Conservation (phyloP, 1,140 invertebrate species). For the Leucophenga varia region DNA sequence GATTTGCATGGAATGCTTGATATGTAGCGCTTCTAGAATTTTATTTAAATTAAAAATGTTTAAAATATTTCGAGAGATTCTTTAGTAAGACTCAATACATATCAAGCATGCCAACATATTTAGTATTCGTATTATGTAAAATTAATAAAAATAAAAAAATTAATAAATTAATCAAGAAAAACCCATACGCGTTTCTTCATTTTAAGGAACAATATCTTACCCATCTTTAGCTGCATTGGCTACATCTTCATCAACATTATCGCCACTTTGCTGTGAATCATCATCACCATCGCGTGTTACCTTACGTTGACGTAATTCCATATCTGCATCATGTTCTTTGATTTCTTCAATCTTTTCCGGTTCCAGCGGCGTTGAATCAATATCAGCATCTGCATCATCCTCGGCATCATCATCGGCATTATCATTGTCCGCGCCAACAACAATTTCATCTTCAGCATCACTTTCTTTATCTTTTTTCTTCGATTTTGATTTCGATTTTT, state of each 20-base stretch:
- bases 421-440: slow-evolving; percentile 37
- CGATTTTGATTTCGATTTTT: slow-evolving; percentile 63
- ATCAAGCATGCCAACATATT: no score
- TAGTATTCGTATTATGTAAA: no score
- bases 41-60: no score
- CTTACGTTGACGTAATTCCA: slow-evolving; percentile 40
- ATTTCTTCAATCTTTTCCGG: slow-evolving; percentile 52
- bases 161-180: slow-evolving; percentile 17
- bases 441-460: slow-evolving; percentile 60
- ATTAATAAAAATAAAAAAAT: slow-evolving; percentile 21
- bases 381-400: slow-evolving; percentile 31
- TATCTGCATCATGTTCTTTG: slow-evolving; percentile 50
- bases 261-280: slow-evolving; percentile 20
- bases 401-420: slow-evolving; percentile 61
- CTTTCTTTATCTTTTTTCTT: slow-evolving; percentile 79
- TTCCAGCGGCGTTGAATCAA: slow-evolving; percentile 29
- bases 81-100: no score
- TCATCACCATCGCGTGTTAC: slow-evolving; percentile 41
- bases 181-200: slow-evolving; percentile 22
- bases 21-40: no score
- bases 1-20: no score
- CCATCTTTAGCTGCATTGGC: slow-evolving; percentile 42
- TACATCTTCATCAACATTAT: slow-evolving; percentile 32
- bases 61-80: no score
- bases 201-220: slow-evolving; percentile 34